A percentile compares a stretch with the other conserved stretches of the same genome.
These are phyloP conservation scores for Orius laevigatus DNA, from an alignment of 1,140 invertebrate species.

Conservation along the genomic window DNA sequence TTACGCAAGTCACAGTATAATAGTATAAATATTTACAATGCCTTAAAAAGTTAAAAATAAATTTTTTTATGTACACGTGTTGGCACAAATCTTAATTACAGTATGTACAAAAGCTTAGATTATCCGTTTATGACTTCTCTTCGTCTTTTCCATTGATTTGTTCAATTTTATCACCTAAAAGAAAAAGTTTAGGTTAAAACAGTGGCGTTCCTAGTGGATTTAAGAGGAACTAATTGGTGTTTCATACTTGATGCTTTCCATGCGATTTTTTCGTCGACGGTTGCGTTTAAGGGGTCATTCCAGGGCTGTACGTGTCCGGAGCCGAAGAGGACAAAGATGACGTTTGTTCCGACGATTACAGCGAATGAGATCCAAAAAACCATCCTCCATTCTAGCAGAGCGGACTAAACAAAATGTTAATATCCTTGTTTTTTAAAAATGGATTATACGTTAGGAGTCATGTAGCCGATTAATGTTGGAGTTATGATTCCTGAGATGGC, in stretches of 20 bases:
- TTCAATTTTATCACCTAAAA: slow-evolving; percentile 6
- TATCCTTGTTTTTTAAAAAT: neutral
- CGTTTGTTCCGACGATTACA: slow-evolving; percentile 52
- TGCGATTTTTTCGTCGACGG: slow-evolving; percentile 17
- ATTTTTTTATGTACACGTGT: neutral
- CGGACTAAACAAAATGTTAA: slow-evolving; percentile 36
- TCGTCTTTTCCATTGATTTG: slow-evolving; percentile 6
- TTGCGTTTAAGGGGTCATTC: slow-evolving; percentile 32
- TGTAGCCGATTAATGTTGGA: slow-evolving; percentile 56
- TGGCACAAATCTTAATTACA: too few relatives aligned
- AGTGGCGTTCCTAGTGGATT: too few relatives aligned
- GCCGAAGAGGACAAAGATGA: slow-evolving; percentile 53
- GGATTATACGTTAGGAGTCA: slow-evolving; percentile 50
- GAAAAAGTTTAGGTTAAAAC: neutral
- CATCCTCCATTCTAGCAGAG: slow-evolving; percentile 55
- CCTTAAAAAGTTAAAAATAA: neutral
- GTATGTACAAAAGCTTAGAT: too few relatives aligned
- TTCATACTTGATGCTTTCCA: slow-evolving; percentile 14
- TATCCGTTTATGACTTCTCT: neutral
- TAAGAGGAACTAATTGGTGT: too few relatives aligned
- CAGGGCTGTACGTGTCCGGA: slow-evolving; percentile 55
- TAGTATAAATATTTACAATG: slow-evolving; percentile 4
- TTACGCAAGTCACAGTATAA: too few relatives aligned
- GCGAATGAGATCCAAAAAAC: slow-evolving; percentile 69
- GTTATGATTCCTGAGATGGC: slow-evolving; percentile 64